Conservation (phyloP, 2,888 invertebrate genomes). For the Gandaritis pyraliata region DNA sequence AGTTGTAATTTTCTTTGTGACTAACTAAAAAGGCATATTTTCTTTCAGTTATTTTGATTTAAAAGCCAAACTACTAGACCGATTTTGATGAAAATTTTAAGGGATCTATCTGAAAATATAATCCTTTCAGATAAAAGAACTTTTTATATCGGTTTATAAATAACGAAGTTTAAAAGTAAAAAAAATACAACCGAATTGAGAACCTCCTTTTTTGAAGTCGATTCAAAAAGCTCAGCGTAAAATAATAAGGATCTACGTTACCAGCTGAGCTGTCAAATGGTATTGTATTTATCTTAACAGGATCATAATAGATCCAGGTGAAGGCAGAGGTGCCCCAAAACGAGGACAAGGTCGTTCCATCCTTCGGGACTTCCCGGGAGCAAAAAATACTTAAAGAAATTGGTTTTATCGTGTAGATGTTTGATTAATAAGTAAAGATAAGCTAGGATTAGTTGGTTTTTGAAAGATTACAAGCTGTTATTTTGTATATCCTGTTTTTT, state of each 20-base stretch:
- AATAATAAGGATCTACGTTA: conserved; percentile 14
- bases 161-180: no score
- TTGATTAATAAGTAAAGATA: conserved; percentile 19
- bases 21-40: no score
- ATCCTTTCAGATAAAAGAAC: no score
- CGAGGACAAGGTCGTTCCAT: conserved; percentile 42
- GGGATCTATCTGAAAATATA: no score
- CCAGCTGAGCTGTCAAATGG: conserved; percentile 27
- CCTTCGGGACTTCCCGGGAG: conserved; percentile 20
- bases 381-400: conserved; percentile 34
- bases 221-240: no score
- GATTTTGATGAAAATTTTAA: no score
- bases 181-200: no score
- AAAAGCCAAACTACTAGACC: no score
- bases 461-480: conserved; percentile 14
- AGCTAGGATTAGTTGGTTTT: conserved; percentile 19
- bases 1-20: no score
- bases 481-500: conserved; percentile 9
- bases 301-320: conserved; percentile 35
- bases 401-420: conserved; percentile 21
- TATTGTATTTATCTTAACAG: conserved; percentile 36
- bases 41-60: no score
- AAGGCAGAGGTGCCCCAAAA: conserved; percentile 29
- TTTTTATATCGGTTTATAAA: no score
- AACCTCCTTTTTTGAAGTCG: no score